Conservation (phyloP, 2,113 vertebrate genomes). For the Pluvialis apricaria region DNA sequence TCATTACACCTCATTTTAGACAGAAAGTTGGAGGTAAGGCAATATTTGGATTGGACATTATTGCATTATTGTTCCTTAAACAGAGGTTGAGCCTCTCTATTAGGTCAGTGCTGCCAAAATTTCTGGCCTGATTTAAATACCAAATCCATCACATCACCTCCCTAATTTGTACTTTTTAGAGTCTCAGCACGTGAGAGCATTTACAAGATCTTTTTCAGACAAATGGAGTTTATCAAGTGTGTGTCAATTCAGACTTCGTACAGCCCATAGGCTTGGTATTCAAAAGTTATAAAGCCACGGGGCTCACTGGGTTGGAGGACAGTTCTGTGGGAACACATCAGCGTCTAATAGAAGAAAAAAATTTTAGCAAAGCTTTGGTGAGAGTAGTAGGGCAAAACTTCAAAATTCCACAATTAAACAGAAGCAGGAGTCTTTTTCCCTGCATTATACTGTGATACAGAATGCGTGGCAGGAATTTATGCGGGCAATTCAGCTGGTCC, state of each 20-base stretch:
- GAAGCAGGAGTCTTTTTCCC: neutral
- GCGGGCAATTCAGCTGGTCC: neutral
- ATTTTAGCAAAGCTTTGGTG: neutral
- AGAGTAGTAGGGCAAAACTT: neutral
- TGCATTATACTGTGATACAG: neutral
- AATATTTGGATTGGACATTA: neutral
- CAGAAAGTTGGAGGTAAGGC: conserved; percentile 1
- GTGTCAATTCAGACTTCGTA: neutral
- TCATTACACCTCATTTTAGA: conserved; percentile 8
- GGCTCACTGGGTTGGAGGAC: neutral
- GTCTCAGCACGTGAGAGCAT: neutral
- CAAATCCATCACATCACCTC: neutral
- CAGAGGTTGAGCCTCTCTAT: neutral
- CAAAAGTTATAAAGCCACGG: neutral
- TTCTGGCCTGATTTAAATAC: neutral
- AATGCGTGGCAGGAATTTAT: neutral
- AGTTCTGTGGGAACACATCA: neutral
- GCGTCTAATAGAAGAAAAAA: neutral
- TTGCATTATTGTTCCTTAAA: neutral
- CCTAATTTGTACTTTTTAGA: neutral
- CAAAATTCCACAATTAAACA: neutral
- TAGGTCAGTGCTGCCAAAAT: conserved; percentile 13
- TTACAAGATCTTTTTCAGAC: neutral
- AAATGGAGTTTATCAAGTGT: neutral
- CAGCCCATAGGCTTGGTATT: neutral